These are phyloP conservation scores for Oconnorella tubifera DNA, from an alignment of 2,888 invertebrate genomes.

Conservation along the genomic window DNA sequence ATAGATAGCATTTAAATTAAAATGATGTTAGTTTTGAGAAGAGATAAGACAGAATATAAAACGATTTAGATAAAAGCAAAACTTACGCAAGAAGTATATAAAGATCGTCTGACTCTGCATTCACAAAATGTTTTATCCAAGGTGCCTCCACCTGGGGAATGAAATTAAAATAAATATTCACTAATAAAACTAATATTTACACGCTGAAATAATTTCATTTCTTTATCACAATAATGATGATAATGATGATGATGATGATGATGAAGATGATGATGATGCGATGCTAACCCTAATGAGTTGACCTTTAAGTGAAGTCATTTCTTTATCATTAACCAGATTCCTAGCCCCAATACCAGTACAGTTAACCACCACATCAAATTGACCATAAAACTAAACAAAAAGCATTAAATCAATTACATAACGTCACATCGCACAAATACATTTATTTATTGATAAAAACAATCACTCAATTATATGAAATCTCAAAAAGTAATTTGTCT, in stretches of 20 bases:
- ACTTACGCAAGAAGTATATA: constrained; percentile 32
- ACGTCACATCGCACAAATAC: too few relatives aligned
- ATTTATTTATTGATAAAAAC: too few relatives aligned
- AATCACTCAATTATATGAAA: too few relatives aligned
- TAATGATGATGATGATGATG: too few relatives aligned
- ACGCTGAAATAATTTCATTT: too few relatives aligned
- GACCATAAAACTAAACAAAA: constrained; percentile 23
- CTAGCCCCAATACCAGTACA: constrained; percentile 31
- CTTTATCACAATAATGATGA: too few relatives aligned
- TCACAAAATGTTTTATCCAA: constrained; percentile 33
- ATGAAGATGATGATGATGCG: too few relatives aligned
- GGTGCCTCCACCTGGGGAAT: constrained; percentile 31
- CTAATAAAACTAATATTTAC: too few relatives aligned
- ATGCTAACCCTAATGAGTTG: constrained; percentile 29
- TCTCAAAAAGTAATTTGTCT: too few relatives aligned
- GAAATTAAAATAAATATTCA: not conserved
- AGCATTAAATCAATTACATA: not conserved
- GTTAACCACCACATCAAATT: constrained; percentile 32
- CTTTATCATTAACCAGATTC: constrained; percentile 23
- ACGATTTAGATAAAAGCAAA: not conserved
- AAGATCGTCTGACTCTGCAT: constrained; percentile 14
- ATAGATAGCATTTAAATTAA: too few relatives aligned
- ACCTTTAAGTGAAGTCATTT: constrained; percentile 29
- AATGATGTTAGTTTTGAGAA: too few relatives aligned
- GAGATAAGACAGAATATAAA: too few relatives aligned